A percentile compares a stretch with the other conserved stretches of the same genome.
These are phyloP conservation scores for Tachypleus tridentatus DNA, from an alignment of 1,140 invertebrate genomes.

Conservation along the genomic window DNA sequence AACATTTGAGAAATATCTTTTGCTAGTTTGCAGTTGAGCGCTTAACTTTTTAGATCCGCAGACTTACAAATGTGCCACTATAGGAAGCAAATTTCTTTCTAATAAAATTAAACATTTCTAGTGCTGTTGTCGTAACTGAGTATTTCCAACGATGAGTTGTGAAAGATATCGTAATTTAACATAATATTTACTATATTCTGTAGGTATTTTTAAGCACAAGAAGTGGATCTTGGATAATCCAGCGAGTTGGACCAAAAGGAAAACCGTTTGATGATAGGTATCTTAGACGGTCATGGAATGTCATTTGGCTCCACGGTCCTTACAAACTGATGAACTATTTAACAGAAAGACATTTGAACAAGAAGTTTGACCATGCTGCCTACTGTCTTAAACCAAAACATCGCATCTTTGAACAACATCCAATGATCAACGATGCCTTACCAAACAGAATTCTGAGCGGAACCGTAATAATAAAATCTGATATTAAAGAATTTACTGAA, in stretches of 20 bases:
- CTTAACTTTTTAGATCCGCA: not conserved
- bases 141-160: not conserved
- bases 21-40: not conserved
- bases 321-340: not conserved
- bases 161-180: not conserved
- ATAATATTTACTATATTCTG: not conserved
- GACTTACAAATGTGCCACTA: not conserved
- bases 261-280: constrained; percentile 27
- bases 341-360: not conserved
- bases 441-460: constrained; percentile 35
- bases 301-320: not conserved
- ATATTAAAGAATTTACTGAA: constrained; percentile 28
- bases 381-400: constrained; percentile 38
- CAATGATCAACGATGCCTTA: constrained; percentile 41
- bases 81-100: not conserved
- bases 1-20: no score
- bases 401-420: constrained; percentile 35
- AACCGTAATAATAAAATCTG: constrained; percentile 32
- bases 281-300: not conserved
- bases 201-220: constrained; percentile 39
- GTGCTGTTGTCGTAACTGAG: not conserved
- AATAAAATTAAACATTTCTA: not conserved
- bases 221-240: constrained; percentile 37
- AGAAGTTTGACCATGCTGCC: constrained; percentile 18
- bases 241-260: constrained; percentile 32